A percentile compares a stretch with the other conserved stretches of the same genome.
These are phyloP conservation scores for Oxytorus armatus DNA, from an alignment of 2,888 invertebrate species.

Conservation along the genomic window DNA sequence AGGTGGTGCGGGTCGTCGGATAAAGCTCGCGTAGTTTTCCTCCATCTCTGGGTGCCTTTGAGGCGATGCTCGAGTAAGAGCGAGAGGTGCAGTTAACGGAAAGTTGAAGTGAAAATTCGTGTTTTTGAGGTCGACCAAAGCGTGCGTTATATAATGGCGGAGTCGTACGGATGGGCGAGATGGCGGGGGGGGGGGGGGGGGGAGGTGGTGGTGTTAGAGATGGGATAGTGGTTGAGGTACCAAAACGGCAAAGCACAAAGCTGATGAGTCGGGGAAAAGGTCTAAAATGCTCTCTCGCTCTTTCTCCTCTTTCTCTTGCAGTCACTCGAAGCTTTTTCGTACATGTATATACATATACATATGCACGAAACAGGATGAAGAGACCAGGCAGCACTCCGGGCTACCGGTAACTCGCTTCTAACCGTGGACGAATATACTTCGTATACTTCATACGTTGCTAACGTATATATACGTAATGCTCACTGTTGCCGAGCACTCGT, in stretches of 20 bases:
- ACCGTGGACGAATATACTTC: slow-evolving; percentile 72
- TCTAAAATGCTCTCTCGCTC: slow-evolving; percentile 78
- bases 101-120: slow-evolving; percentile 84
- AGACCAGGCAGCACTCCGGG: slow-evolving; percentile 70
- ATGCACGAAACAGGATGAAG: slow-evolving; percentile 43
- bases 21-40: slow-evolving; percentile 47
- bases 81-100: slow-evolving; percentile 79
- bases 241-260: slow-evolving; percentile 81
- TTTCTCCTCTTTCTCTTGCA: slow-evolving; percentile 62
- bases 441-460: slow-evolving; percentile 64
- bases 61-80: slow-evolving; percentile 54
- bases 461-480: slow-evolving; percentile 24
- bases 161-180: slow-evolving; percentile 41
- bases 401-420: slow-evolving; percentile 76
- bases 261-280: slow-evolving; percentile 84
- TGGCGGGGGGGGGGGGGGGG: slow-evolving; percentile 3
- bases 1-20: slow-evolving; percentile 73
- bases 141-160: slow-evolving; percentile 63
- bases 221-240: slow-evolving; percentile 47
- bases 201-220: slow-evolving; percentile 36
- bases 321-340: slow-evolving; percentile 53
- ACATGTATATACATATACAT: neutral
- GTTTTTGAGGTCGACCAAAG: slow-evolving; percentile 80
- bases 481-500: slow-evolving; percentile 71
- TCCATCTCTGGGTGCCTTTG: slow-evolving; percentile 48